Evolutionary conservation across 2,888 invertebrate species (phyloP).

Genomic region (Noctua pronuba): DNA sequence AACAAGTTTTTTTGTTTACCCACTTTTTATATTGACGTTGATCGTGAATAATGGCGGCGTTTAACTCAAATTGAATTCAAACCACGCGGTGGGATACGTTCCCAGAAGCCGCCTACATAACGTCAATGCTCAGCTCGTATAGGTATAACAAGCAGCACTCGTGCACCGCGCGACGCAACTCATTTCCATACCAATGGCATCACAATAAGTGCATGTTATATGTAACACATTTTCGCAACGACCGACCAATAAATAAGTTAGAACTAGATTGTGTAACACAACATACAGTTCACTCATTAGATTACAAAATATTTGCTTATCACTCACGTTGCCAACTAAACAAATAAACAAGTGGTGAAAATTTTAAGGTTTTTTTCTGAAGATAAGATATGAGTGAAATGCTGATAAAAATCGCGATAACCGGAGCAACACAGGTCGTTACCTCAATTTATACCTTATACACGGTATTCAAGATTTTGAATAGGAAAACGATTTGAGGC

Average conservation of each 20-base stretch:
- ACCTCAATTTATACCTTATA: slow-evolving; percentile 42
- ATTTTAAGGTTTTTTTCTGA: slow-evolving; percentile 72
- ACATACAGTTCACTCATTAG: slow-evolving; percentile 74
- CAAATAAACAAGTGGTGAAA: slow-evolving; percentile 86
- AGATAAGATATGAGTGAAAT: slow-evolving; percentile 87
- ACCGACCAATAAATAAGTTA: slow-evolving; percentile 71
- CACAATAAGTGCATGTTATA: slow-evolving; percentile 71
- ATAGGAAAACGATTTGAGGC: slow-evolving; percentile 27
- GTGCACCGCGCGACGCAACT: slow-evolving; percentile 63
- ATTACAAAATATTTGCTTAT: slow-evolving; percentile 85
- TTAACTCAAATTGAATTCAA: slow-evolving; percentile 49
- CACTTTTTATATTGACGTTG: slow-evolving; percentile 39
- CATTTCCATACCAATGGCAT: slow-evolving; percentile 80
- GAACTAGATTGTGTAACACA: slow-evolving; percentile 75
- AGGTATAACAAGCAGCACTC: slow-evolving; percentile 16
- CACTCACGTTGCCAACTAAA: slow-evolving; percentile 75
- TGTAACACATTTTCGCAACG: slow-evolving; percentile 77
- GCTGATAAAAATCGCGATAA: slow-evolving; percentile 75
- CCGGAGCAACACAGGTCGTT: slow-evolving; percentile 65
- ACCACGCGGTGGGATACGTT: slow-evolving; percentile 26
- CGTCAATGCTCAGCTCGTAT: slow-evolving; percentile 27
- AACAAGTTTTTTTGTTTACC: slow-evolving; percentile 67
- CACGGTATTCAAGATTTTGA: slow-evolving; percentile 32
- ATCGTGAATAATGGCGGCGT: slow-evolving; percentile 23
- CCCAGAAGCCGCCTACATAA: slow-evolving; percentile 29